phyloP scores from a whole-genome alignment of 2,888 invertebrate genomes.

The Diplolepis rosae region DNA sequence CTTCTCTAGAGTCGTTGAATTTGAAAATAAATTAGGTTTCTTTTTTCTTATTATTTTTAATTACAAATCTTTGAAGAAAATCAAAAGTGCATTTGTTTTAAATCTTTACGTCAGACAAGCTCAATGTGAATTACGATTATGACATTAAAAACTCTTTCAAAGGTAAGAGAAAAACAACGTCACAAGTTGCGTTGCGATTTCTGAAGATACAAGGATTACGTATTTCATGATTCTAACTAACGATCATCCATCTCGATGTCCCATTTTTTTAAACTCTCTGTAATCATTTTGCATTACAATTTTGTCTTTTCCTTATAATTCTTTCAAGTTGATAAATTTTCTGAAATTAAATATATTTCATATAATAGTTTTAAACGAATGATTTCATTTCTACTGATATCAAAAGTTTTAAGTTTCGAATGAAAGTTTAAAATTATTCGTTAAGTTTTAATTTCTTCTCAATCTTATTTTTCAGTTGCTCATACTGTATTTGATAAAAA shows the following conservation, averaged over 20 bases:
- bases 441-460: too few relatives aligned
- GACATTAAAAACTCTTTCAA: not conserved
- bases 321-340: too few relatives aligned
- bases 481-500: too few relatives aligned
- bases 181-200: not conserved
- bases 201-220: not conserved
- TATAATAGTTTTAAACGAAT: too few relatives aligned
- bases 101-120: not conserved
- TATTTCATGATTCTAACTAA: not conserved
- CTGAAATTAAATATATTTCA: too few relatives aligned
- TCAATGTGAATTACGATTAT: not conserved
- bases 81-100: not conserved
- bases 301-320: too few relatives aligned
- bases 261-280: not conserved
- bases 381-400: too few relatives aligned
- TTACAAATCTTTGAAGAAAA: not conserved
- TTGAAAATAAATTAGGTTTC: not conserved
- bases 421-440: too few relatives aligned
- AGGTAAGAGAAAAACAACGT: not conserved
- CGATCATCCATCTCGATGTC: not conserved
- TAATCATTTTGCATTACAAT: too few relatives aligned
- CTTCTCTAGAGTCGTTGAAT: not conserved
- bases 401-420: too few relatives aligned
- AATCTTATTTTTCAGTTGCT: too few relatives aligned
- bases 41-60: not conserved